phyloP scores from a whole-genome alignment of 92 coral and sea anemone genomes.

The Parazoanthus atlanticus region DNA sequence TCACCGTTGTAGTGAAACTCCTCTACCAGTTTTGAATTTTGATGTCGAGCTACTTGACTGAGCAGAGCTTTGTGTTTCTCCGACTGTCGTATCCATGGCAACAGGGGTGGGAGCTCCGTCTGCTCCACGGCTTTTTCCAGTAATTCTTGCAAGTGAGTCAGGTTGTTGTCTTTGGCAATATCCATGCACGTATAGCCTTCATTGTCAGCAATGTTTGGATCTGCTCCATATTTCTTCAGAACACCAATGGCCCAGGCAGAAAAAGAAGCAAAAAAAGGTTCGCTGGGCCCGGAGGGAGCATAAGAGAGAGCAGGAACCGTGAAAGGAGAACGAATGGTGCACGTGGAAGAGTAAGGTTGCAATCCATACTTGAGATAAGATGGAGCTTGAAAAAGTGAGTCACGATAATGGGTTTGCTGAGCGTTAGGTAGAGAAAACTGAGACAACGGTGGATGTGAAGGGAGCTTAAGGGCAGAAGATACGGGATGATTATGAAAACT shows the following conservation, averaged over 20 bases:
- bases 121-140: not conserved
- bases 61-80: not conserved
- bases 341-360: too few species aligned
- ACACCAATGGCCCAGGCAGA: not conserved
- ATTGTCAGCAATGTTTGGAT: not conserved
- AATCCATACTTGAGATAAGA: too few species aligned
- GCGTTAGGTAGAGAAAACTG: too few species aligned
- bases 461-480: too few species aligned
- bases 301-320: too few species aligned
- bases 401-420: too few species aligned
- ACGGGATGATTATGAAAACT: too few species aligned
- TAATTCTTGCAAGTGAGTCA: not conserved
- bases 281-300: too few species aligned
- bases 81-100: not conserved
- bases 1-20: not conserved
- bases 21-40: not conserved
- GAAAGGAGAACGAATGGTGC: too few species aligned
- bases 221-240: not conserved
- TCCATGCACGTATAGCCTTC: not conserved
- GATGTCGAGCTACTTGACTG: not conserved
- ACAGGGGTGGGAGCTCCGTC: not conserved
- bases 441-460: too few species aligned
- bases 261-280: too few species aligned
- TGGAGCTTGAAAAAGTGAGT: too few species aligned
- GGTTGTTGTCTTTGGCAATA: not conserved